Percentiles rank a stretch among this genome's conserved stretches.
Evolutionary conservation across 2,113 vertebrate species (phyloP).

Genomic region (Psammodynastes pulverulentus): DNA sequence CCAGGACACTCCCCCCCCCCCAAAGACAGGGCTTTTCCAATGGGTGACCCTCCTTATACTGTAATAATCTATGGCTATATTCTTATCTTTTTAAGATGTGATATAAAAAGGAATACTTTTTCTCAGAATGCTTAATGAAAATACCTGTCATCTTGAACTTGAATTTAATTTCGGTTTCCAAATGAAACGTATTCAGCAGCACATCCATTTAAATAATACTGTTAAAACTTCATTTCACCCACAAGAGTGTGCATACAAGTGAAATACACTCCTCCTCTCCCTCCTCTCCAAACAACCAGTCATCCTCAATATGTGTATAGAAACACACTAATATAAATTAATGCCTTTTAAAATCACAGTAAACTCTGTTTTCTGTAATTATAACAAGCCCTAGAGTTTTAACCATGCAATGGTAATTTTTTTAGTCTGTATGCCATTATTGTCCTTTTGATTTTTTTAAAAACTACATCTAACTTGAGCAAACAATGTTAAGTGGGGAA

Average conservation of each 20-base stretch:
- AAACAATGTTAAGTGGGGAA: constrained; percentile 81
- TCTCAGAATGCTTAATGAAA: background rate
- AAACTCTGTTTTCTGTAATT: constrained; percentile 78
- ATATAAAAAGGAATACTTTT: background rate
- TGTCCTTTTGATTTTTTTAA: constrained; percentile 75
- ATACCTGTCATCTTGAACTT: background rate
- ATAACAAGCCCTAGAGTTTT: constrained; percentile 72
- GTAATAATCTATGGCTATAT: background rate
- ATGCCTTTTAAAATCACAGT: constrained; percentile 67
- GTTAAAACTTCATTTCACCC: background rate
- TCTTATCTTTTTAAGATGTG: background rate
- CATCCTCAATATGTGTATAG: constrained; percentile 61
- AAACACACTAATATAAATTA: constrained; percentile 74
- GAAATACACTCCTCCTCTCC: constrained; percentile 46
- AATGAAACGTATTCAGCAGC: background rate
- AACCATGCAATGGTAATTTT: constrained; percentile 69
- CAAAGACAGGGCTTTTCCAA: background rate
- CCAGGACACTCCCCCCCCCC: background rate
- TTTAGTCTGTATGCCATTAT: constrained; percentile 73
- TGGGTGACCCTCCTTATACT: background rate
- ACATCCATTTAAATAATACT: constrained; percentile 14
- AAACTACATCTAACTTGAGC: constrained; percentile 76
- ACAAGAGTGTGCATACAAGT: constrained; percentile 55
- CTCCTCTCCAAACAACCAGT: constrained; percentile 47
- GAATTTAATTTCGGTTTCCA: background rate